These are phyloP conservation scores for Clarias pachynema DNA, from an alignment of 2,797 vertebrate species.

Conservation along the genomic window DNA sequence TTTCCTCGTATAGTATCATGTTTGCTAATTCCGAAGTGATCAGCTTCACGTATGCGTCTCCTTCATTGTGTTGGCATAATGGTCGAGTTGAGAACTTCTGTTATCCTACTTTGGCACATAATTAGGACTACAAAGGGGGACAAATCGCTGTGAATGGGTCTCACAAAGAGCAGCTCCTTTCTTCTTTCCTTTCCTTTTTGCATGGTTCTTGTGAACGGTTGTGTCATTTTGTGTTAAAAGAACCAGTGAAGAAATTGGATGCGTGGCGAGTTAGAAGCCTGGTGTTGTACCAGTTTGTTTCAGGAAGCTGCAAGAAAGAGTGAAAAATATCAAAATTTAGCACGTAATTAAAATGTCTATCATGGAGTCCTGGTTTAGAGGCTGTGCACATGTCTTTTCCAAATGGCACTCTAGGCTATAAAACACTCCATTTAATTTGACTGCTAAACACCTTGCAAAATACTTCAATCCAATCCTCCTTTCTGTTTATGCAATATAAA, in stretches of 20 bases:
- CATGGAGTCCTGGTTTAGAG: constrained; percentile 73
- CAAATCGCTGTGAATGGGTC: constrained; percentile 97
- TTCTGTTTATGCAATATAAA: constrained; percentile 67
- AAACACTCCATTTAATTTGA: constrained; percentile 74
- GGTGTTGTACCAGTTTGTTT: constrained; percentile 70
- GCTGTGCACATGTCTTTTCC: constrained; percentile 69
- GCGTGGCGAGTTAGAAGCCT: constrained; percentile 68
- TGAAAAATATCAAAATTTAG: constrained; percentile 78
- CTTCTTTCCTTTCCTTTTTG: constrained; percentile 75
- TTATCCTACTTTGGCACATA: constrained; percentile 99
- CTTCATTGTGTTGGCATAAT: constrained; percentile 99
- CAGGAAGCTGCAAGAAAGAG: constrained; percentile 44
- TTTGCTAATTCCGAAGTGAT: constrained; percentile 99
- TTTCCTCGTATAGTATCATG: constrained; percentile 95
- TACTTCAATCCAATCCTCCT: constrained; percentile 70
- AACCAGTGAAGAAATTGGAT: constrained; percentile 58
- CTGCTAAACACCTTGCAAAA: constrained; percentile 73
- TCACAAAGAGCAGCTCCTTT: constrained; percentile 95
- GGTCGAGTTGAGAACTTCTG: constrained; percentile 99
- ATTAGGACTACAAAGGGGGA: constrained; percentile 99
- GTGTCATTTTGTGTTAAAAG: constrained; percentile 72
- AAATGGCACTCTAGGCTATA: constrained; percentile 78
- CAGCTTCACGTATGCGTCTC: constrained; percentile 99
- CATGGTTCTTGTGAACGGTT: constrained; percentile 79
- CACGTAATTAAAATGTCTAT: constrained; percentile 86